Percentiles rank a stretch among this genome's conserved stretches.
These are phyloP conservation scores for Apotomis capreana DNA, from an alignment of 2,888 invertebrate genomes.

Conservation along the genomic window DNA sequence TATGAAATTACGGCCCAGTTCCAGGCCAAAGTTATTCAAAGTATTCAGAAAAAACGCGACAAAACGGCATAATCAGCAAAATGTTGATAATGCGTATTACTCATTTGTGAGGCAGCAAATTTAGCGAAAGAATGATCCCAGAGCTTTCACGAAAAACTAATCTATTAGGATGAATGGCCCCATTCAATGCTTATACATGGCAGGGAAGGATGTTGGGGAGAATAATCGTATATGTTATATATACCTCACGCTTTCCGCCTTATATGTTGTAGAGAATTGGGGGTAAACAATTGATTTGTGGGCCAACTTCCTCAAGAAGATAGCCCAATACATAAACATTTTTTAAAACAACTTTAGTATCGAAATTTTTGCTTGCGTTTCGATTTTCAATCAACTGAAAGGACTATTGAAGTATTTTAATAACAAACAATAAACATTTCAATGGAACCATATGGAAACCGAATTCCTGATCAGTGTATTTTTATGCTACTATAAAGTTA, in stretches of 20 bases:
- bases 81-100: slow-evolving; percentile 21
- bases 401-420: no score
- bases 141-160: slow-evolving; percentile 30
- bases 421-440: no score
- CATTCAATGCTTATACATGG: slow-evolving; percentile 26
- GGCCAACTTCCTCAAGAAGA: background rate
- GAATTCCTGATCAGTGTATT: no score
- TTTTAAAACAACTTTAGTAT: background rate
- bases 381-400: no score
- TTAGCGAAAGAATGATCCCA: slow-evolving; percentile 26
- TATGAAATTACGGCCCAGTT: no score
- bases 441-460: no score
- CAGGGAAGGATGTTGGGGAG: slow-evolving; percentile 7
- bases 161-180: slow-evolving; percentile 34
- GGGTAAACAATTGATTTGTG: background rate
- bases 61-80: slow-evolving; percentile 17
- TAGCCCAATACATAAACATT: background rate
- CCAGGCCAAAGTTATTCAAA: no score
- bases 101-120: slow-evolving; percentile 20
- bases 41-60: slow-evolving; percentile 4
- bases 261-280: background rate
- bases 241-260: background rate
- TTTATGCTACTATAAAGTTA: no score
- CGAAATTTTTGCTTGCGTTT: background rate
- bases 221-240: slow-evolving; percentile 9